Conservation (phyloP, 2,888 invertebrate species). For the Rugalucina vietnamica region DNA sequence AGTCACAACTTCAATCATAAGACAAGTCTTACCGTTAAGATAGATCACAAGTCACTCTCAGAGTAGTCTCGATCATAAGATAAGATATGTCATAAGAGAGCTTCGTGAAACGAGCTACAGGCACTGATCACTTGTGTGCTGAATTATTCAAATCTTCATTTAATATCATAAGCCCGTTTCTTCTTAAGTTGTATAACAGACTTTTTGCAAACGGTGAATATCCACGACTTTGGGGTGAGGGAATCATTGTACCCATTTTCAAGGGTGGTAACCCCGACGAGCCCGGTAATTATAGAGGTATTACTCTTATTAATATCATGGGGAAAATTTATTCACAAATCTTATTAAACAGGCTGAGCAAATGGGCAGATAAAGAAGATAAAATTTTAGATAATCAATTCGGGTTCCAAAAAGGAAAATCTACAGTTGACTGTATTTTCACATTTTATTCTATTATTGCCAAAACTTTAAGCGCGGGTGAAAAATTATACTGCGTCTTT, state of each 20-base stretch:
- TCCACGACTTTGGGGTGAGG: neutral
- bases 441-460: neutral
- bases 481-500: neutral
- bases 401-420: slow-evolving; percentile 2
- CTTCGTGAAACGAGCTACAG: too few relatives aligned
- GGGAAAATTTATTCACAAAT: slow-evolving; percentile 6
- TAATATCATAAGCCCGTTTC: neutral
- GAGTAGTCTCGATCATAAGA: too few relatives aligned
- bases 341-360: neutral
- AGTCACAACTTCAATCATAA: too few relatives aligned
- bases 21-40: too few relatives aligned
- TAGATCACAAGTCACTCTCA: too few relatives aligned
- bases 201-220: neutral
- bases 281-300: neutral
- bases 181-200: neutral
- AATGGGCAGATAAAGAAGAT: neutral
- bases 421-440: slow-evolving; percentile 2
- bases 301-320: neutral
- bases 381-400: neutral
- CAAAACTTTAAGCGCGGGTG: neutral
- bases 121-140: neutral
- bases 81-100: too few relatives aligned
- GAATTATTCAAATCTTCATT: neutral
- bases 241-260: neutral
- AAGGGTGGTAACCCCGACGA: neutral